phyloP scores from a whole-genome alignment of 1,140 invertebrate genomes.

The Nasonia vitripennis region DNA sequence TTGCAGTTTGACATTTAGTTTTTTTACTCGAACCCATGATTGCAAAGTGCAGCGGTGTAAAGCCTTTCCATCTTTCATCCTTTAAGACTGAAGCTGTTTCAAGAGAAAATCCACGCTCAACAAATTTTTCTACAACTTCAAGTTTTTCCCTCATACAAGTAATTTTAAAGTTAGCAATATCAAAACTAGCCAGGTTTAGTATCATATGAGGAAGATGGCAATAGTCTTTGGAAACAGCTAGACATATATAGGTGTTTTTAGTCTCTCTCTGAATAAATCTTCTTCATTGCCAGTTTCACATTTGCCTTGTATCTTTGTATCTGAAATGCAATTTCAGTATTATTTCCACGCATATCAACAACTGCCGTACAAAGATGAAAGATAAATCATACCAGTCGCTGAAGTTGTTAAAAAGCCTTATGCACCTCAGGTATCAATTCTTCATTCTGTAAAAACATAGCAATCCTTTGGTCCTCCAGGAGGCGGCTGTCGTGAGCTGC shows the following conservation, averaged over 20 bases:
- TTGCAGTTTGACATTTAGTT: too few relatives aligned
- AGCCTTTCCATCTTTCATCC: too few relatives aligned
- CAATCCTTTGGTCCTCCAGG: constrained; percentile 88
- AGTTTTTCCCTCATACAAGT: too few relatives aligned
- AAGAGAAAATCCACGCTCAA: too few relatives aligned
- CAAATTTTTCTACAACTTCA: too few relatives aligned
- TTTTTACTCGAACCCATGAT: too few relatives aligned
- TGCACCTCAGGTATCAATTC: constrained; percentile 93
- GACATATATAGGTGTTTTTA: constrained; percentile 67
- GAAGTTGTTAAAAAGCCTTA: constrained; percentile 91
- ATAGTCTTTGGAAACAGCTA: too few relatives aligned
- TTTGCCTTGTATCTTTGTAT: constrained; percentile 68
- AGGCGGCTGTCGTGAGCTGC: constrained; percentile 74
- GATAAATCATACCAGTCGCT: constrained; percentile 80
- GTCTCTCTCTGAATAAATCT: constrained; percentile 86
- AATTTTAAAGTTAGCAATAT: too few relatives aligned
- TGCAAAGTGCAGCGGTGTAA: too few relatives aligned
- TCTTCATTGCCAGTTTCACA: constrained; percentile 74
- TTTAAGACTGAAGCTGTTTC: too few relatives aligned
- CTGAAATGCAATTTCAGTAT: constrained; percentile 54
- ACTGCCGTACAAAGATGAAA: background rate
- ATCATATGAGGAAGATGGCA: too few relatives aligned
- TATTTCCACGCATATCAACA: background rate
- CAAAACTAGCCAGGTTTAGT: too few relatives aligned
- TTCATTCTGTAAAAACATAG: constrained; percentile 92